Evolutionary conservation across 2,797 vertebrate species (phyloP).

Genomic region (Urocyon cinereoargenteus): DNA sequence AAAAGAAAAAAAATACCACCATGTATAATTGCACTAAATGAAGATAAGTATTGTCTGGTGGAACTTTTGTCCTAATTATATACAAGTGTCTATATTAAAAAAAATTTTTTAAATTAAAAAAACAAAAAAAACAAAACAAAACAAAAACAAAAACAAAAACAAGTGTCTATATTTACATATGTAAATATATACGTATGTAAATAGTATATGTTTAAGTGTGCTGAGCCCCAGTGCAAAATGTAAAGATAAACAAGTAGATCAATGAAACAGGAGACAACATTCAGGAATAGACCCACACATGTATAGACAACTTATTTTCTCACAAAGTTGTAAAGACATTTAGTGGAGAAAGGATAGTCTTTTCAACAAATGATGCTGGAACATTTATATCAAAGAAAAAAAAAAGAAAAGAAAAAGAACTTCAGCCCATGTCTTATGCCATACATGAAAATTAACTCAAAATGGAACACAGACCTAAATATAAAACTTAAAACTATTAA

Average conservation of each 20-base stretch:
- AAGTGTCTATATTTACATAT: background rate
- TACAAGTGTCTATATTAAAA: background rate
- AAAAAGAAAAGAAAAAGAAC: background rate
- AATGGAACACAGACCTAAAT: background rate
- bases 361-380: slow-evolving; percentile 23
- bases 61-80: slow-evolving; percentile 27
- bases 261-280: background rate
- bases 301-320: background rate
- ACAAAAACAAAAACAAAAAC: too few relatives aligned
- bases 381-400: background rate
- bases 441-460: background rate
- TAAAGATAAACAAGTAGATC: slow-evolving; percentile 5
- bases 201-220: background rate
- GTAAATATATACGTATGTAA: background rate
- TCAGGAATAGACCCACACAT: background rate
- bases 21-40: slow-evolving; percentile 10
- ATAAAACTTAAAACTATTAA: slow-evolving; percentile 17
- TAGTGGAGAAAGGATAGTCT: background rate
- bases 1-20: background rate
- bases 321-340: background rate
- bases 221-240: background rate
- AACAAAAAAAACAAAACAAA: too few relatives aligned
- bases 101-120: too few relatives aligned
- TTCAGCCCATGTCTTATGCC: background rate
- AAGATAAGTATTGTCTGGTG: background rate